Evolutionary conservation across 1,140 invertebrate species (phyloP), one percentile per base, ranked within the genome.

Genomic region (Matsumurasca onukii): DNA sequence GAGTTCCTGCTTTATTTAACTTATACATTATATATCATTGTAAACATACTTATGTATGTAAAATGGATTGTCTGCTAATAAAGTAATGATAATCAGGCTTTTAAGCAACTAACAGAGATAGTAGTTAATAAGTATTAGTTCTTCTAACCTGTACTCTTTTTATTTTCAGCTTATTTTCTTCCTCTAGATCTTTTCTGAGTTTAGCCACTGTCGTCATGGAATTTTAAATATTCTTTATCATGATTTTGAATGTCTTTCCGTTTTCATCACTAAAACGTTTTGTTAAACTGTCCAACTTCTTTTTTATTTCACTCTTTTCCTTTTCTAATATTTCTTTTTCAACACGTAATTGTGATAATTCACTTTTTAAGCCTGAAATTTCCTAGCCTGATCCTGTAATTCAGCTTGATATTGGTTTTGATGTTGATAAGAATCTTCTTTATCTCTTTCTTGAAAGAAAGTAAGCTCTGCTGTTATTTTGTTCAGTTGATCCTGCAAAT

Each of bases 171-270:
- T 71, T 55, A 22, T 31, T 17, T 45, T 69, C 51, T 45, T 63
- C 17, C 25, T 71, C 51, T 25, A 67, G 27, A 48, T 71, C 51
- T 34, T 63, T 34, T 49, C 67, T 64, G 3, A 68, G 27, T 63
- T 65, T 63, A 5, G 3, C 34, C 0, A 71, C 24, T 62, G 62
- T 67, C 20, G 9, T 71, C 66, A 20, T 67, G 61, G 31, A 61
- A 71, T 0, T 45, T 31, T 39, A 71, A 63, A 31, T 71, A 71
- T 15, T 71, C 66, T 39, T 68, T 25, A 30, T 30, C 49, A 20
- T 55, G 3, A 22, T 48, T 31, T 66, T 65, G 39, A 22, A 55
- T 22, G 1, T 30, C 34, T 15, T 24, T 9, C 34, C 67, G 45
- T 69, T 57, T 22, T 62, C 52, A 17, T 62, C 57, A 25, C 31